phyloP scores from a whole-genome alignment of 2,113 vertebrate genomes.

The Erpornis zantholeuca region DNA sequence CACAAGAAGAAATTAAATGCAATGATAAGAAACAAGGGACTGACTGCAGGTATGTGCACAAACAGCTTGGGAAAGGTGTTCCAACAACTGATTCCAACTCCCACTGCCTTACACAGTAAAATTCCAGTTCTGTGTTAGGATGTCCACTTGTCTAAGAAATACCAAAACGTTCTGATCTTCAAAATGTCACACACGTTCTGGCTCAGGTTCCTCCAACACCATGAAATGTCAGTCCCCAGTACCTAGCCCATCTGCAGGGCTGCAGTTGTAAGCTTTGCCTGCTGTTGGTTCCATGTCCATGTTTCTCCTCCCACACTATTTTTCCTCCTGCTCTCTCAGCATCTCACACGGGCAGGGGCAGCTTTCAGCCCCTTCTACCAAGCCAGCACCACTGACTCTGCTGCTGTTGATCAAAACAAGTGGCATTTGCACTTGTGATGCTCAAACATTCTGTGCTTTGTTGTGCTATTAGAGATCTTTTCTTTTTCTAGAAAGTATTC shows the following conservation, averaged over 20 bases:
- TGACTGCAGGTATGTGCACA: neutral
- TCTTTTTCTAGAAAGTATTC: neutral
- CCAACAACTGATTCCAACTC: neutral
- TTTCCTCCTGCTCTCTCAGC: neutral
- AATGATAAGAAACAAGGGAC: neutral
- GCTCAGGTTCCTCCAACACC: neutral
- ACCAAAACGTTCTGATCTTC: neutral
- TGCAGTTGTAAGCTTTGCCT: neutral
- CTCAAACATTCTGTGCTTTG: neutral
- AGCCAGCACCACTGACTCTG: neutral
- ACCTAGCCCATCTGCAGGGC: neutral
- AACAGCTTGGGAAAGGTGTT: neutral
- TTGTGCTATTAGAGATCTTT: neutral
- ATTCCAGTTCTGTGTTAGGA: neutral
- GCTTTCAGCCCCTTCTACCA: neutral
- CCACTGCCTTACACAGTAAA: neutral
- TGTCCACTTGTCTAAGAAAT: neutral
- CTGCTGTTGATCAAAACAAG: neutral
- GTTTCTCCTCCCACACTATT: neutral
- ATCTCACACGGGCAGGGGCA: rapidly evolving
- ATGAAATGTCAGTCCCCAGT: neutral
- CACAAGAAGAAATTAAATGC: neutral
- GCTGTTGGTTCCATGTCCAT: neutral
- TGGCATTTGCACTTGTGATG: neutral
- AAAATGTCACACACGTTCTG: neutral